Percentiles rank a stretch among this genome's conserved stretches.
phyloP scores from a whole-genome alignment of 2,888 invertebrate genomes.

The Tipula helvola region DNA sequence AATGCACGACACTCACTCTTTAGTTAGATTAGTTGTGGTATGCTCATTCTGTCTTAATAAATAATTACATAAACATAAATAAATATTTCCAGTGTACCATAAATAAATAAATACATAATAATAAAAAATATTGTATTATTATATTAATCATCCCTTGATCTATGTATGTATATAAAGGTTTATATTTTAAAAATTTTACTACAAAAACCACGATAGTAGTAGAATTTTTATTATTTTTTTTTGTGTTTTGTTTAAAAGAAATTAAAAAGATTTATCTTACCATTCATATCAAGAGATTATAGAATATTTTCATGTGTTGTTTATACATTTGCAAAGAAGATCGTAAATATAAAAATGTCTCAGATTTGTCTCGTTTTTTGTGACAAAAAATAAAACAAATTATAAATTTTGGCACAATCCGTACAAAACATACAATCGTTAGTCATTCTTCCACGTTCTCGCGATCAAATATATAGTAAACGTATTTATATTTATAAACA shows the following conservation, averaged over 20 bases:
- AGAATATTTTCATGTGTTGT: background rate
- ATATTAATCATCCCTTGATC: background rate
- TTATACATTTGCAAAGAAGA: background rate
- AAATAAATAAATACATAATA: background rate
- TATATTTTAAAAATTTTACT: background rate
- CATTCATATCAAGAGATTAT: background rate
- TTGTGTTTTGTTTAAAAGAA: background rate
- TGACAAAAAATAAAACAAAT: constrained; percentile 4
- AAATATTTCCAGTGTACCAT: background rate
- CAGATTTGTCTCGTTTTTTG: constrained; percentile 4
- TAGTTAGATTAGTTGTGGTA: background rate
- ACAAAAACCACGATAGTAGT: background rate
- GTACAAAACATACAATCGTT: background rate
- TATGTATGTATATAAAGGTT: background rate
- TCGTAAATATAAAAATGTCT: background rate
- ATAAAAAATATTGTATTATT: background rate
- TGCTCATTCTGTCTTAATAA: background rate
- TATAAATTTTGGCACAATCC: background rate
- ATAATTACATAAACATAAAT: background rate
- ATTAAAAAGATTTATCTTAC: background rate
- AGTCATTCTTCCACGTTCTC: constrained; percentile 4
- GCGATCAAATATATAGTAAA: background rate
- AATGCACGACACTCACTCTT: background rate
- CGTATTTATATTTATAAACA: background rate
- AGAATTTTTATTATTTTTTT: background rate